Conservation (phyloP, 2,888 invertebrate genomes). For the Ecliptopera silaceata region DNA sequence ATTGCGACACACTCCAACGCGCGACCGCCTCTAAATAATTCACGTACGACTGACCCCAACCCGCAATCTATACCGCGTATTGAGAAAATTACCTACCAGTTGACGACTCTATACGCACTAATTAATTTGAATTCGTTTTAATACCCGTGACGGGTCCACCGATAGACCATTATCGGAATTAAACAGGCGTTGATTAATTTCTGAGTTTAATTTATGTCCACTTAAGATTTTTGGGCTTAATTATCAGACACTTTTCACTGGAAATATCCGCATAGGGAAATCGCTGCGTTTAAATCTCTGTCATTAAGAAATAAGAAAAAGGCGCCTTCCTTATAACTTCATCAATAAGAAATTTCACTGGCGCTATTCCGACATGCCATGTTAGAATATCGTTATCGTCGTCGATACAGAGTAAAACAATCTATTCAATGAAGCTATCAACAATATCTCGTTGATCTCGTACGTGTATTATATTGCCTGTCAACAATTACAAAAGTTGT, state of each 20-base stretch:
- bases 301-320: slow-evolving; percentile 16
- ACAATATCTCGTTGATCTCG: no score
- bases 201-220: slow-evolving; percentile 41
- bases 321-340: slow-evolving; percentile 14
- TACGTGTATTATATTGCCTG: slow-evolving; percentile 1
- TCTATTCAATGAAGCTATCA: no score
- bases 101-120: slow-evolving; percentile 59
- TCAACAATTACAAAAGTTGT: slow-evolving; percentile 3
- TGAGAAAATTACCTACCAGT: slow-evolving; percentile 57
- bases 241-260: slow-evolving; percentile 32
- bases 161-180: slow-evolving; percentile 40
- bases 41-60: slow-evolving; percentile 64
- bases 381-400: no score
- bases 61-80: slow-evolving; percentile 59
- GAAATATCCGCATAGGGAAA: slow-evolving; percentile 25
- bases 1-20: slow-evolving; percentile 71
- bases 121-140: slow-evolving; percentile 58
- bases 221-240: slow-evolving; percentile 38
- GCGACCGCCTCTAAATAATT: slow-evolving; percentile 78
- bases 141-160: slow-evolving; percentile 44
- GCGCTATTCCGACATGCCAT: no score
- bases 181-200: slow-evolving; percentile 39
- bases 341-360: no score
- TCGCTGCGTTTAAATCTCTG: slow-evolving; percentile 16
- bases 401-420: no score